Conservation (phyloP, 2,113 vertebrate genomes). For the Rhinolophus ferrumequinum region DNA sequence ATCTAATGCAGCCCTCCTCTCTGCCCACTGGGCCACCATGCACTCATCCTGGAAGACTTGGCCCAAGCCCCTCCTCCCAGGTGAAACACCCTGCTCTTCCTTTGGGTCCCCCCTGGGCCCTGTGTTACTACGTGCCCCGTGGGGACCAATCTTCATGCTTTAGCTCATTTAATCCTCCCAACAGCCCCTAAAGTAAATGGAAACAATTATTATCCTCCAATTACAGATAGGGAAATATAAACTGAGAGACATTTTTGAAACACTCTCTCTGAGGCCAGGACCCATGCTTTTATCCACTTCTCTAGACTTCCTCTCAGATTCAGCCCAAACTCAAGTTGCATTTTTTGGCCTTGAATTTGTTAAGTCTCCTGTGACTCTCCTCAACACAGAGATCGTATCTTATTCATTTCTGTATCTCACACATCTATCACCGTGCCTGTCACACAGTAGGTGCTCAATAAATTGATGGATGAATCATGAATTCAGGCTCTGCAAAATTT, state of each 20-base stretch:
- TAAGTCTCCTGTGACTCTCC: not conserved
- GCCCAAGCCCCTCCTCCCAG: too few species aligned
- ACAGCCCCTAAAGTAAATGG: not conserved
- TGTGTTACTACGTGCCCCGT: not conserved
- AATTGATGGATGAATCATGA: not conserved
- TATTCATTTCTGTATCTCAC: not conserved
- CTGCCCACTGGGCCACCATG: too few species aligned
- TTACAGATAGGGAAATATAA: not conserved
- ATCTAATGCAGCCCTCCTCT: not conserved
- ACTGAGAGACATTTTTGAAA: not conserved
- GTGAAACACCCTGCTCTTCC: not conserved
- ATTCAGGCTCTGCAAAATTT: not conserved
- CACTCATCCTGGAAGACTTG: not conserved
- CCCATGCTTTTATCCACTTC: not conserved
- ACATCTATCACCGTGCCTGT: not conserved
- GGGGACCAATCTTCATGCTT: rapidly evolving
- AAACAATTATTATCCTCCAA: not conserved
- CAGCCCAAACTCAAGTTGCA: too few species aligned
- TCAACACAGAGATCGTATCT: not conserved
- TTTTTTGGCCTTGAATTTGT: not conserved
- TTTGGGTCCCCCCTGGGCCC: too few species aligned
- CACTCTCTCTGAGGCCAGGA: not conserved
- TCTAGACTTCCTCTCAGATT: not conserved
- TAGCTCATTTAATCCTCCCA: not conserved
- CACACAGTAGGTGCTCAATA: not conserved